A percentile compares a stretch with the other conserved stretches of the same genome.
phyloP scores from a whole-genome alignment of 2,888 invertebrate species.

The Smittia sp. region DNA sequence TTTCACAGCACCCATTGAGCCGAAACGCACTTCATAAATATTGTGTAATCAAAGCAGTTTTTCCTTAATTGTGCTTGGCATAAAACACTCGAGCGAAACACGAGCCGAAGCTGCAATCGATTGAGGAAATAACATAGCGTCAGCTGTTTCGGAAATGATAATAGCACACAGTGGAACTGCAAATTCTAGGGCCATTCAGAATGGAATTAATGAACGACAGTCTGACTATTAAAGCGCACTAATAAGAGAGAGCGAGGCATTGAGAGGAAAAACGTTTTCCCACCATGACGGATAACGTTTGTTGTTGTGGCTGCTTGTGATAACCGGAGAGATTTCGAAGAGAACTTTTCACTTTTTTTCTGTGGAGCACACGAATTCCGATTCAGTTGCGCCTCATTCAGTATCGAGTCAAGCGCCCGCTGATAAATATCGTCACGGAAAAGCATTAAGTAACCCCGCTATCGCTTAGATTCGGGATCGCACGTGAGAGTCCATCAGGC shows the following conservation, averaged over 20 bases:
- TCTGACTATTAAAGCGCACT: neutral
- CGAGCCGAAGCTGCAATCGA: no score
- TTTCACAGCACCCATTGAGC: no score
- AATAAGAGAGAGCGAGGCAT: neutral
- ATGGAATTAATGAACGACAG: neutral
- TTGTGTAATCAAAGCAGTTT: no score
- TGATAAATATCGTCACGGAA: neutral
- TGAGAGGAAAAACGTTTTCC: neutral
- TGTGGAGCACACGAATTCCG: neutral
- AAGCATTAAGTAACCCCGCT: no score
- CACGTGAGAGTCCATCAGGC: neutral
- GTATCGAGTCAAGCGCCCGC: neutral
- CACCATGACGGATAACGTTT: neutral
- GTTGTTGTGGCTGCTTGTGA: neutral
- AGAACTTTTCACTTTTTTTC: neutral
- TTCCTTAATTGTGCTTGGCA: no score
- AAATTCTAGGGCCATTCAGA: neutral
- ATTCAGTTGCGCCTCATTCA: neutral
- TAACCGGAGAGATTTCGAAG: neutral
- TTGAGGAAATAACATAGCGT: neutral
- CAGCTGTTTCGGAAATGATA: slow-evolving; percentile 28
- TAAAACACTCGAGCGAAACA: no score
- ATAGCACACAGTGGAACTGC: neutral
- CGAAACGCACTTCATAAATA: no score
- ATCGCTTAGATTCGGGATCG: neutral